Conservation (phyloP, 2,113 vertebrate genomes). For the Ceyx margarethae region DNA sequence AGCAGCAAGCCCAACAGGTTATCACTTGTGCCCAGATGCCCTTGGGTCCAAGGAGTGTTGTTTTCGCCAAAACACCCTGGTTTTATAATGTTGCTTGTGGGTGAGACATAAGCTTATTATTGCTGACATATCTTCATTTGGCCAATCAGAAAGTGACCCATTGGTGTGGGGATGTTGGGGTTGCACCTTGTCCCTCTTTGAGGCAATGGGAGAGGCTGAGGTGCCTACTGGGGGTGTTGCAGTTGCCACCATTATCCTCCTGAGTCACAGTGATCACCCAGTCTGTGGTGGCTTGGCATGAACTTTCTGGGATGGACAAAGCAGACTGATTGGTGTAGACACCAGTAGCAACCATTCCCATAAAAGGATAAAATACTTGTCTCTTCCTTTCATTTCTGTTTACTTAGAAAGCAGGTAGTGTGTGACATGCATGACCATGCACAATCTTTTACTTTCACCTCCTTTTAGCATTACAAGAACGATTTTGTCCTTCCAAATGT, state of each 20-base stretch:
- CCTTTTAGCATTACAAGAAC: background rate
- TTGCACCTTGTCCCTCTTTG: background rate
- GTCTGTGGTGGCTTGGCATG: rapidly evolving
- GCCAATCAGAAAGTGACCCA: background rate
- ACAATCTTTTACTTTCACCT: background rate
- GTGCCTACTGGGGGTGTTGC: background rate
- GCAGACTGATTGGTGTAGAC: background rate
- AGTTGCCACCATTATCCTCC: background rate
- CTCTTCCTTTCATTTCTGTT: background rate
- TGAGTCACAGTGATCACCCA: rapidly evolving
- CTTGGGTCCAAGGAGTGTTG: background rate
- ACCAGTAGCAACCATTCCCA: background rate
- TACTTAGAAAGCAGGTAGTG: background rate
- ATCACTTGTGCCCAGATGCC: rapidly evolving
- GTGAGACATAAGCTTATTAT: background rate
- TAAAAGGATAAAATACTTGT: background rate
- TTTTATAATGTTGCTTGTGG: background rate
- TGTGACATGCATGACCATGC: rapidly evolving
- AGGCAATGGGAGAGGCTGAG: background rate
- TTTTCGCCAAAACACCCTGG: background rate
- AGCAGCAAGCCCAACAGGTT: background rate
- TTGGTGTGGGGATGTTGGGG: background rate
- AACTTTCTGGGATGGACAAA: background rate
- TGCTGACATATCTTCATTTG: background rate
- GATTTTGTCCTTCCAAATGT: background rate